Conservation (phyloP, 2,888 invertebrate species). For the Andrena fulva region DNA sequence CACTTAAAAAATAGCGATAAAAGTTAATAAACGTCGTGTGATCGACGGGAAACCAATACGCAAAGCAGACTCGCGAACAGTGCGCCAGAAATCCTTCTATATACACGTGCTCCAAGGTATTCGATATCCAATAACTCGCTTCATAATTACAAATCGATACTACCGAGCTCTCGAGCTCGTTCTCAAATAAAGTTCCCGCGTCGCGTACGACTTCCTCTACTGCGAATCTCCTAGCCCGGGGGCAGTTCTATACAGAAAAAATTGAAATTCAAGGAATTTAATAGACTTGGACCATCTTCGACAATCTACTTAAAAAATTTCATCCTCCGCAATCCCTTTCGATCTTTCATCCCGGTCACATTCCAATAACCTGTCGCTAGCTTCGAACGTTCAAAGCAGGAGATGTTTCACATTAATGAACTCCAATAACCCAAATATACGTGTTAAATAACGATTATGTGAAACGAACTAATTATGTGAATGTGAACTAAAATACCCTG, state of each 20-base stretch:
- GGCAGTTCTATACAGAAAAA: slow-evolving; percentile 22
- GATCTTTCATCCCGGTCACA: neutral
- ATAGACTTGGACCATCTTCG: slow-evolving; percentile 3
- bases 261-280: slow-evolving; percentile 13
- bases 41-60: slow-evolving; percentile 46
- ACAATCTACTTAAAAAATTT: neutral
- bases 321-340: neutral
- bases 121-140: slow-evolving; percentile 56
- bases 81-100: slow-evolving; percentile 24
- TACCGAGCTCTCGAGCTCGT: slow-evolving; percentile 1
- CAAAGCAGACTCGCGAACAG: slow-evolving; percentile 11
- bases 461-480: too few species aligned
- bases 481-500: too few species aligned
- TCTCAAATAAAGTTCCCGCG: slow-evolving; percentile 47
- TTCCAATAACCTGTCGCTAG: neutral
- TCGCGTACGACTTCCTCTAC: slow-evolving; percentile 39
- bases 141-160: slow-evolving; percentile 59
- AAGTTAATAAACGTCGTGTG: slow-evolving; percentile 50
- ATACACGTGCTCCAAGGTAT: slow-evolving; percentile 37
- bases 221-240: slow-evolving; percentile 25
- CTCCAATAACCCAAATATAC: too few species aligned
- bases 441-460: too few species aligned
- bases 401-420: too few species aligned
- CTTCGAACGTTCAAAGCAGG: neutral
- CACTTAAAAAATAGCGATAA: slow-evolving; percentile 10